Percentiles rank a stretch among this genome's conserved stretches.
phyloP scores from a whole-genome alignment of 1,140 invertebrate species.

The Aradophagus sp. region DNA sequence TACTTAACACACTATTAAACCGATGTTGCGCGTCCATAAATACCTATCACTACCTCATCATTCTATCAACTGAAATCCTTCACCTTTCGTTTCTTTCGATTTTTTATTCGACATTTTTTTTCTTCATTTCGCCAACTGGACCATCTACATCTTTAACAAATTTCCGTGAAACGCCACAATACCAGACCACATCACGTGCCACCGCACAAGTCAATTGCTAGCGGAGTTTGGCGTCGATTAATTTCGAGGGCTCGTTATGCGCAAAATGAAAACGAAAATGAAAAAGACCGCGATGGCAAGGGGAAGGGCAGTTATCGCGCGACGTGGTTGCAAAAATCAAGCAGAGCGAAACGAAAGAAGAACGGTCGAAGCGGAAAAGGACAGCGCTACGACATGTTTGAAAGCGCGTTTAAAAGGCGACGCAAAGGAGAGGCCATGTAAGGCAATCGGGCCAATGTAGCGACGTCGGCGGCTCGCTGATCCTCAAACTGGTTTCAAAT shows the following conservation, averaged over 20 bases:
- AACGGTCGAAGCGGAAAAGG: conserved; percentile 29
- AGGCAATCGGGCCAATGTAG: conserved; percentile 67
- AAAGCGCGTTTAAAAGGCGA: conserved; percentile 66
- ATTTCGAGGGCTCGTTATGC: conserved; percentile 9
- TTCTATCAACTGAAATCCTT: too few species aligned
- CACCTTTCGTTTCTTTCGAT: too few species aligned
- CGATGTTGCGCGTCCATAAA: too few species aligned
- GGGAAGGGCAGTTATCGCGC: conserved; percentile 19
- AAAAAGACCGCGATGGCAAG: conserved; percentile 1
- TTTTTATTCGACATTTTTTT: too few species aligned
- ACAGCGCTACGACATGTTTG: conserved; percentile 54
- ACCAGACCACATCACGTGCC: conserved; percentile 62
- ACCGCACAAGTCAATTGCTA: conserved; percentile 51
- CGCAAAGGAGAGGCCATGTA: conserved; percentile 65
- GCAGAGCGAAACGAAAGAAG: too few species aligned
- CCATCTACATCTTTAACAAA: too few species aligned
- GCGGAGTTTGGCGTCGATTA: conserved; percentile 30
- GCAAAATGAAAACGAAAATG: conserved; percentile 22
- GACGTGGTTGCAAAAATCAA: background rate
- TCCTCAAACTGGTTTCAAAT: conserved; percentile 70
- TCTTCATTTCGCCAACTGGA: too few species aligned
- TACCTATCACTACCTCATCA: too few species aligned
- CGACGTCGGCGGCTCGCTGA: conserved; percentile 62
- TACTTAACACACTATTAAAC: too few species aligned
- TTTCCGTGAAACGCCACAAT: conserved; percentile 46